Evolutionary conservation across 2,888 invertebrate genomes (phyloP).

Genomic region (Rotaria macrura): DNA sequence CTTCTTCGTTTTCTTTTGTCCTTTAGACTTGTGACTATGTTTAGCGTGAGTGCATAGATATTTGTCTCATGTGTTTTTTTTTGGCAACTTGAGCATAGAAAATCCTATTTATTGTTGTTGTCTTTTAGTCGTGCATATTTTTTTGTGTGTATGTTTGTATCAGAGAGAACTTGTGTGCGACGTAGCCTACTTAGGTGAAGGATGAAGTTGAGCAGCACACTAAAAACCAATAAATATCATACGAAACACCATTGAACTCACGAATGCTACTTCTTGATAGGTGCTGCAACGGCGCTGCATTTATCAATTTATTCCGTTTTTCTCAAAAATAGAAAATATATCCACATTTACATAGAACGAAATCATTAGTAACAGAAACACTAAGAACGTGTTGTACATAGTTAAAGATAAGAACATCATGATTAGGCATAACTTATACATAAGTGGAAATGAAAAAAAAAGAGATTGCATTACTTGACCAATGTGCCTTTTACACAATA

Average conservation of each 20-base stretch:
- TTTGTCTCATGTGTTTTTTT: too few relatives aligned
- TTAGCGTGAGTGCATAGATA: background rate
- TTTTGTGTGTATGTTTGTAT: background rate
- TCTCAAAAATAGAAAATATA: background rate
- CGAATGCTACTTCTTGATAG: background rate
- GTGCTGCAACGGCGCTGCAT: background rate
- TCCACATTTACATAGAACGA: background rate
- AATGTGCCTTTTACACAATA: conserved; percentile 16
- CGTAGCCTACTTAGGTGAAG: background rate
- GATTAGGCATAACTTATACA: background rate
- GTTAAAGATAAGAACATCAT: background rate
- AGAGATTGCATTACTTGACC: background rate
- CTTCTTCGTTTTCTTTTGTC: background rate
- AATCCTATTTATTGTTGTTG: background rate
- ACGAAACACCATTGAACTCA: background rate
- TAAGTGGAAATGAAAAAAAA: background rate
- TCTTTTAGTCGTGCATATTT: background rate
- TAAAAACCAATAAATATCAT: background rate
- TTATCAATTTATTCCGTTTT: background rate
- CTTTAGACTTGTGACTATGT: background rate
- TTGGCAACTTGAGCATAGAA: background rate
- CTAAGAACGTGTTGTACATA: conserved; percentile 19
- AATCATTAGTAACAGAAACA: background rate
- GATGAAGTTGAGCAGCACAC: background rate
- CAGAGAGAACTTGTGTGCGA: background rate